A percentile compares a stretch with the other conserved stretches of the same genome.
Evolutionary conservation across 2,113 vertebrate species (phyloP).

Genomic region (Myodes glareolus): DNA sequence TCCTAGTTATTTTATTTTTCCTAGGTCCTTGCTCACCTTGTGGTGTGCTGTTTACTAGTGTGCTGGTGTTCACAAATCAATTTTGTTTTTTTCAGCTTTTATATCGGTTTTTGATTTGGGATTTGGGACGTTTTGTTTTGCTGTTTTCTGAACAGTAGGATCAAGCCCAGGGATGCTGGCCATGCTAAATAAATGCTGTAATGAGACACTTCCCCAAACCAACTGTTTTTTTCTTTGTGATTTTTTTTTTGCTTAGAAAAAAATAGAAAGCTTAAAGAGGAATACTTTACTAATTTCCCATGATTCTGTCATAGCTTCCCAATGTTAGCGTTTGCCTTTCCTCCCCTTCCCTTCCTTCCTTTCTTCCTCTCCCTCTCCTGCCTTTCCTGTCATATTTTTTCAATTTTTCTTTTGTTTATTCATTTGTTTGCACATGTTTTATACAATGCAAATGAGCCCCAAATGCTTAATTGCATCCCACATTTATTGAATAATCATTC

Average conservation of each 20-base stretch:
- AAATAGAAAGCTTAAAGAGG: neutral
- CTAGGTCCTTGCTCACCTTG: neutral
- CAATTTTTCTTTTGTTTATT: neutral
- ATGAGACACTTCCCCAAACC: too few relatives aligned
- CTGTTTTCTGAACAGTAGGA: neutral
- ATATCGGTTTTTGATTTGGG: neutral
- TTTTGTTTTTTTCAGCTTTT: neutral
- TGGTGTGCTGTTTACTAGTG: neutral
- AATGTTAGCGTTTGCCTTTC: neutral
- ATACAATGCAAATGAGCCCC: neutral
- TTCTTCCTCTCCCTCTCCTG: neutral
- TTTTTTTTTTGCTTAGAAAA: neutral
- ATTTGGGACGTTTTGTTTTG: neutral
- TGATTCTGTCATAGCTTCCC: neutral
- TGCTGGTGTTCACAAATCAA: neutral
- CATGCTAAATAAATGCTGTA: neutral
- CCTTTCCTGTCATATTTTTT: neutral
- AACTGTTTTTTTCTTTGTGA: neutral
- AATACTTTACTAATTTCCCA: neutral
- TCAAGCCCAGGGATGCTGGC: neutral
- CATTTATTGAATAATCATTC: slow-evolving; percentile 13
- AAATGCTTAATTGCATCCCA: neutral
- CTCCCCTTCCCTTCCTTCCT: neutral
- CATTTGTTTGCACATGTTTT: neutral
- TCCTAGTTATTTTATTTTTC: neutral